These are phyloP conservation scores for Crocuta crocuta DNA, from an alignment of 2,113 vertebrate genomes.

Conservation along the genomic window DNA sequence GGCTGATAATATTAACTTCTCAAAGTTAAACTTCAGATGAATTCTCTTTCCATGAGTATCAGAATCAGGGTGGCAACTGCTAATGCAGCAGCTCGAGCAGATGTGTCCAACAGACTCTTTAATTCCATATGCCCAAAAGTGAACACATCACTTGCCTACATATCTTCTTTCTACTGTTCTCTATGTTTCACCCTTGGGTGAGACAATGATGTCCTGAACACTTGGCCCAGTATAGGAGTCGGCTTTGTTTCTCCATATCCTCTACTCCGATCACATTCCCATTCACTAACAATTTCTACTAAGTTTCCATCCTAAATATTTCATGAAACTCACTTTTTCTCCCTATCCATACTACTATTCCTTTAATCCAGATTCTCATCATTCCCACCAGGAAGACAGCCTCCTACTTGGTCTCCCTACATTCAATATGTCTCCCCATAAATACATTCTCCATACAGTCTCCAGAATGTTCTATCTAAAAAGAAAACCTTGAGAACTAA, in stretches of 20 bases:
- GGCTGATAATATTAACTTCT: neutral
- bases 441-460: neutral
- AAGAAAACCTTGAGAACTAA: neutral
- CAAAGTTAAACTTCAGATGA: neutral
- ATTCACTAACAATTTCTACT: neutral
- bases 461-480: neutral
- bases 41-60: neutral
- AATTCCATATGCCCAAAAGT: neutral
- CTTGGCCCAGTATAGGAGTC: no score
- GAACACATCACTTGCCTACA: neutral
- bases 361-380: neutral
- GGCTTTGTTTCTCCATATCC: neutral
- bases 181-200: neutral
- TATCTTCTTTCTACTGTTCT: neutral
- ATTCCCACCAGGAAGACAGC: neutral
- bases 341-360: neutral
- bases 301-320: neutral
- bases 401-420: neutral
- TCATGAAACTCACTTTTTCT: neutral
- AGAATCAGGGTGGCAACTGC: neutral
- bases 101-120: neutral
- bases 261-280: neutral
- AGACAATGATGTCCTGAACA: neutral
- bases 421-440: neutral
- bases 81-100: neutral